phyloP scores from a whole-genome alignment of 1,140 invertebrate genomes.

The Drosophila nigrodunni region DNA sequence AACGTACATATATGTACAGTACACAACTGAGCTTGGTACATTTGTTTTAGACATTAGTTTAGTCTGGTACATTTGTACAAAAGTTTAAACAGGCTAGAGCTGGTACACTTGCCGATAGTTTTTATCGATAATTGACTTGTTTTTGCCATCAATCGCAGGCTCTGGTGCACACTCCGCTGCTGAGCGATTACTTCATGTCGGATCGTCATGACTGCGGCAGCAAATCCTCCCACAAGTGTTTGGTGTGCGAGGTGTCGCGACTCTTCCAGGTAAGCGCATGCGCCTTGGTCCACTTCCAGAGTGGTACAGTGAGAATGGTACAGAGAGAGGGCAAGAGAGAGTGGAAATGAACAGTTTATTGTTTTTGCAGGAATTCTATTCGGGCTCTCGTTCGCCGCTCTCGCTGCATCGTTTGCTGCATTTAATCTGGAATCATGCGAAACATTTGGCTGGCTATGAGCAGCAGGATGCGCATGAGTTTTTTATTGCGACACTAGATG shows the following conservation, averaged over 20 bases:
- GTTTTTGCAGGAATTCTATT: slow-evolving; percentile 93
- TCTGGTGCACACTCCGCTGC: slow-evolving; percentile 96
- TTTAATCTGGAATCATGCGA: slow-evolving; percentile 98
- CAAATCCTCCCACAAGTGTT: slow-evolving; percentile 88
- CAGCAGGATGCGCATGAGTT: slow-evolving; percentile 99
- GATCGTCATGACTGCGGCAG: slow-evolving; percentile 95
- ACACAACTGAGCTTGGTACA: too few species aligned
- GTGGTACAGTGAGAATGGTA: neutral
- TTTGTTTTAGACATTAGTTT: too few species aligned
- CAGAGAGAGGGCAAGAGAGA: neutral
- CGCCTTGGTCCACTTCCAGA: slow-evolving; percentile 7
- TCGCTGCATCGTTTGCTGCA: slow-evolving; percentile 95
- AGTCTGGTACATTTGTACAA: too few species aligned
- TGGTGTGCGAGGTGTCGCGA: slow-evolving; percentile 96
- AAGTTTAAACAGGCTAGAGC: too few species aligned
- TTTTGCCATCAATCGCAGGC: slow-evolving; percentile 85
- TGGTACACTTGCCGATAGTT: neutral
- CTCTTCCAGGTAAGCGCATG: slow-evolving; percentile 88
- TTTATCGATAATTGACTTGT: slow-evolving; percentile 10
- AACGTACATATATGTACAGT: too few species aligned
- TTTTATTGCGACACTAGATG: slow-evolving; percentile 97
- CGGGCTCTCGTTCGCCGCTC: slow-evolving; percentile 93
- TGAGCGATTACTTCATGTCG: slow-evolving; percentile 97
- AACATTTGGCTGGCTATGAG: slow-evolving; percentile 97
- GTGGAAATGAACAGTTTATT: neutral